Evolutionary conservation across 2,888 invertebrate species (phyloP), one percentile per base, ranked within the genome.

Genomic region (Cheilosia pagana): DNA sequence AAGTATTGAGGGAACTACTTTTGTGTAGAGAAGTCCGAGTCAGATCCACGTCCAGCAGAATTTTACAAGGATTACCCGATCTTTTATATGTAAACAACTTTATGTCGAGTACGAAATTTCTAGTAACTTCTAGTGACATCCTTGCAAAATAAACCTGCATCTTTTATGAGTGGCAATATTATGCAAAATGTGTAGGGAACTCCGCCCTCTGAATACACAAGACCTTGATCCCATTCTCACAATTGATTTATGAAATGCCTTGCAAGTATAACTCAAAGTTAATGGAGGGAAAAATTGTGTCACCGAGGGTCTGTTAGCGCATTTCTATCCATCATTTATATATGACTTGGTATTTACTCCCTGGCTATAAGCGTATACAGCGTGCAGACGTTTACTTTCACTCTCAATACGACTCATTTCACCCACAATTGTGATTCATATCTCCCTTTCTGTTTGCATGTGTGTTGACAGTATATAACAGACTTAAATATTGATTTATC

Each of bases 401-500:
- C 76, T 68, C 35, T 59, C 57, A 45, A 39, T 45, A 19, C 57
- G 65, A 41, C 39, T 65, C 59, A 52, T 55, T 75, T 50, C 52
- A 52, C 52, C 65, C 50, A 14, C 59, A 76, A 76, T 68, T 53
- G 53, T 57, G 62, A 81, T 68, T 74, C 74, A 81, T 65, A 70
- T 53, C 70, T 43, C 63, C 52, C 28, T 12, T 25, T 25, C 12
- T 65, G 75, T 81, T 75, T 70, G 70, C 70, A 70, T 81, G 43
- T 25, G 43, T 48, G 67, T 14, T 65, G 52, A 65, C 59, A 67
- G 21, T 71, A n/a, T 71, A n/a, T 76, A 65, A 59, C 81, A 68
- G 50, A 62, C 25, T 53, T 81, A 60, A 70, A 72, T 77, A 82
- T 82, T 71, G 81, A 82, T 76, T 76, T 52, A 72, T 57, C 71